Conservation (phyloP, 1,140 invertebrate species). For the Nilaparvata lugens region DNA sequence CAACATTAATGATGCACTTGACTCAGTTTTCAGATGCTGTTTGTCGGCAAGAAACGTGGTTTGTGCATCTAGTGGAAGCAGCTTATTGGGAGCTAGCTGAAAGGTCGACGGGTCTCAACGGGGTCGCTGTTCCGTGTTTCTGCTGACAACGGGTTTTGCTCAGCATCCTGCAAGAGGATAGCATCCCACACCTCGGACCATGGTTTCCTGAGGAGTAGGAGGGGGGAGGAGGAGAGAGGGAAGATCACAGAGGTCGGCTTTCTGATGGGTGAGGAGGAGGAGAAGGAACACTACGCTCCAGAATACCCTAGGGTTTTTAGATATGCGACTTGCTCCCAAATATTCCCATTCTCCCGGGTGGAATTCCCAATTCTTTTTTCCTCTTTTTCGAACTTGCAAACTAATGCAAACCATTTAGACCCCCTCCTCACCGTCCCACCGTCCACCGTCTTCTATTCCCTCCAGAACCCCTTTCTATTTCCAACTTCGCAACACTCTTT, state of each 20-base stretch:
- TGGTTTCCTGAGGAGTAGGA: neutral
- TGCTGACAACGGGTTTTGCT: conserved; percentile 2
- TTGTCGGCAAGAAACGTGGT: too few relatives aligned
- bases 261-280: neutral
- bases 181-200: too few relatives aligned
- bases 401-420: conserved; percentile 3
- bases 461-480: too few relatives aligned
- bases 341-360: neutral
- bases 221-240: neutral
- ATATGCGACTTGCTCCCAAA: conserved; percentile 4
- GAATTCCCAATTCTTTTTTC: conserved; percentile 1
- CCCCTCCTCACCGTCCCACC: neutral
- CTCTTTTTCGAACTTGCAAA: neutral
- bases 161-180: too few relatives aligned
- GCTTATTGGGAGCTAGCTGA: neutral
- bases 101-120: neutral
- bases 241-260: neutral
- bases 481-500: too few relatives aligned
- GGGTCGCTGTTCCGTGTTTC: neutral
- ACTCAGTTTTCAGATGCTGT: too few relatives aligned
- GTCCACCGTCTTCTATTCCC: neutral
- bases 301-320: neutral
- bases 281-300: neutral
- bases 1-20: too few relatives aligned
- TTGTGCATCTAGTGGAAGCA: too few relatives aligned